phyloP scores from a whole-genome alignment of 2,113 vertebrate genomes.

The Indicator maculatus region DNA sequence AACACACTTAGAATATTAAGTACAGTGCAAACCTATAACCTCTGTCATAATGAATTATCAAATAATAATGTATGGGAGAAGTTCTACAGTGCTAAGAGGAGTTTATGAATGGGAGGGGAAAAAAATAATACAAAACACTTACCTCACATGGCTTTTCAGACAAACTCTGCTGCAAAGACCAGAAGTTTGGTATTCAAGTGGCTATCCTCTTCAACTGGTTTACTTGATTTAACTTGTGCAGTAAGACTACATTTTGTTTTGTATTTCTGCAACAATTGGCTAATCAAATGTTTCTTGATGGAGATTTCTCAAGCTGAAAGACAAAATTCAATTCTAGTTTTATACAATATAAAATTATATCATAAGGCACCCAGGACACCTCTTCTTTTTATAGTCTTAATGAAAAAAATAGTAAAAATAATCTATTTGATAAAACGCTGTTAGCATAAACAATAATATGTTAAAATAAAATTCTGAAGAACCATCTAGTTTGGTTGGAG shows the following conservation, averaged over 20 bases:
- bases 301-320: background rate
- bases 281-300: constrained; percentile 25
- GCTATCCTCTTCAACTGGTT: background rate
- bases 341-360: background rate
- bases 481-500: too few relatives aligned
- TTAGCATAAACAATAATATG: background rate
- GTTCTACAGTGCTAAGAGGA: background rate
- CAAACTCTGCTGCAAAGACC: background rate
- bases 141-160: background rate
- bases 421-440: background rate
- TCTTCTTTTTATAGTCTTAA: background rate
- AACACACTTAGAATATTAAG: background rate
- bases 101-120: background rate
- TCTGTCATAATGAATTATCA: background rate
- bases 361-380: background rate
- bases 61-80: background rate
- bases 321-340: background rate
- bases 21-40: background rate
- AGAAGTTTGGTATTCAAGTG: background rate
- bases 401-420: too few relatives aligned
- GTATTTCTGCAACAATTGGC: background rate
- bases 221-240: background rate
- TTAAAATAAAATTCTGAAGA: background rate
- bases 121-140: background rate
- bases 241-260: background rate